Percentiles rank a stretch among this genome's conserved stretches.
Conservation (phyloP, 2,113 vertebrate species). For the Ailurus styani region DNA sequence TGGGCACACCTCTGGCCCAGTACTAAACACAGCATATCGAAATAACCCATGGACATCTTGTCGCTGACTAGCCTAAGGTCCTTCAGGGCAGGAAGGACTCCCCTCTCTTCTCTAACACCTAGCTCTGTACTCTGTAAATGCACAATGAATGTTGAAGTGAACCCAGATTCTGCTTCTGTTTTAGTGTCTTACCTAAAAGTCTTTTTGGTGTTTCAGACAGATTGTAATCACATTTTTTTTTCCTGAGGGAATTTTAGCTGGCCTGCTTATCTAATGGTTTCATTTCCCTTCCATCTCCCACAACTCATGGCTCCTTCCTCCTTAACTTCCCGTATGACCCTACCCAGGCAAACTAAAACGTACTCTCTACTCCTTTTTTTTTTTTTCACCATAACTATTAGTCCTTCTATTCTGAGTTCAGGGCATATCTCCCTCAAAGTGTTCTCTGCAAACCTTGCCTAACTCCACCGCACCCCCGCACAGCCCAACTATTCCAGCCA, state of each 20-base stretch:
- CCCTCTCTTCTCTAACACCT: neutral
- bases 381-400: neutral
- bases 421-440: neutral
- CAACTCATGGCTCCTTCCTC: neutral
- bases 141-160: neutral
- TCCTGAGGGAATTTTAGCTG: neutral
- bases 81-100: neutral
- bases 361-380: neutral
- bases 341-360: neutral
- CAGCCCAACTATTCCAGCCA: neutral
- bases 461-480: fast-evolving
- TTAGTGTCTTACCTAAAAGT: neutral
- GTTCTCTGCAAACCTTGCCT: neutral
- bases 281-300: slow-evolving; percentile 34
- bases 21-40: fast-evolving
- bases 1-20: neutral
- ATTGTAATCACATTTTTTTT: neutral
- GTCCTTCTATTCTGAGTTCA: neutral
- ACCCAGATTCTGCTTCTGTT: neutral
- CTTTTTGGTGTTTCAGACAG: neutral
- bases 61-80: neutral
- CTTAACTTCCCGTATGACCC: neutral
- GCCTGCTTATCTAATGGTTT: slow-evolving; percentile 41
- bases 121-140: neutral
- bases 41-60: neutral